phyloP scores from a whole-genome alignment of 2,113 vertebrate species.

The Bettongia penicillata region DNA sequence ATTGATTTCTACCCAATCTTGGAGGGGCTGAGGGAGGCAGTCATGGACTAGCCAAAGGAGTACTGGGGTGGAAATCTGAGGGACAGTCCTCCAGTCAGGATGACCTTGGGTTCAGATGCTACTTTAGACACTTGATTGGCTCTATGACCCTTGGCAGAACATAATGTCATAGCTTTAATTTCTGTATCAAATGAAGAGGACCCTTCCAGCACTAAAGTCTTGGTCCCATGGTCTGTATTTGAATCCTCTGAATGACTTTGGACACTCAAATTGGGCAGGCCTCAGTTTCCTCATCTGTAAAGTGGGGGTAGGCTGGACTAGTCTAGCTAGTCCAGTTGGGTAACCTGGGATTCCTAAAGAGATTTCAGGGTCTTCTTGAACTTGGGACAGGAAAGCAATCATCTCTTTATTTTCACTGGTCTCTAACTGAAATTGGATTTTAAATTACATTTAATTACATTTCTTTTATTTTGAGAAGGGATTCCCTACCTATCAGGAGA shows the following conservation, averaged over 20 bases:
- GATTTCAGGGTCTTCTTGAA: slow-evolving; percentile 16
- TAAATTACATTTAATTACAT: slow-evolving; percentile 4
- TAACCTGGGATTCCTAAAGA: background rate
- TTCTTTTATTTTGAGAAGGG: background rate
- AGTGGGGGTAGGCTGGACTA: background rate
- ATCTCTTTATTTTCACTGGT: background rate
- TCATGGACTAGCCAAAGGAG: background rate
- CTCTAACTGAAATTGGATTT: background rate
- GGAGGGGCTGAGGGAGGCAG: slow-evolving; percentile 4
- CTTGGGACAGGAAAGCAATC: slow-evolving; percentile 33
- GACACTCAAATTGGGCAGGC: background rate
- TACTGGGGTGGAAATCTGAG: background rate
- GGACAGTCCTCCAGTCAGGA: background rate
- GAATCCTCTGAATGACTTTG: slow-evolving; percentile 24
- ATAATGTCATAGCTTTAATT: background rate
- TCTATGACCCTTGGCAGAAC: background rate
- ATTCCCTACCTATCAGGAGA: background rate
- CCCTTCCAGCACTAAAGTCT: background rate
- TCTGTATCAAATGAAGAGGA: slow-evolving; percentile 39
- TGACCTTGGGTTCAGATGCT: background rate
- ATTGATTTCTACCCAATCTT: slow-evolving; percentile 43
- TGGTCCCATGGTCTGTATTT: background rate
- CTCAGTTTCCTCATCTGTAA: slow-evolving; percentile 35
- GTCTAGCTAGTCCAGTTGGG: no score
- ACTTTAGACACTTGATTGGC: background rate